phyloP scores from a whole-genome alignment of 2,797 vertebrate genomes.

The Pangasius sanitwongsei region DNA sequence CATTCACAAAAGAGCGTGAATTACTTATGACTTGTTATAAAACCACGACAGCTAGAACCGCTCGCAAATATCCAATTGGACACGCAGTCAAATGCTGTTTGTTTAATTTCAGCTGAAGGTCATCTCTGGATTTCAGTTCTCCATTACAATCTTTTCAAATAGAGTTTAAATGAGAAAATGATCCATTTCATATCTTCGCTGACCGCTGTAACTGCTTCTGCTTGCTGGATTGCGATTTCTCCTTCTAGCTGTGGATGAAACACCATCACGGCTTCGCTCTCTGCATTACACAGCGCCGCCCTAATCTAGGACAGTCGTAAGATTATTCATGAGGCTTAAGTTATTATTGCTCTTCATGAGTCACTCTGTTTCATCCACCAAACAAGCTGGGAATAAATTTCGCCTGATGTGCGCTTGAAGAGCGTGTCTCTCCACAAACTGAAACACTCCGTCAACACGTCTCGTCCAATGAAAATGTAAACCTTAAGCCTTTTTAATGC shows the following conservation, averaged over 20 bases:
- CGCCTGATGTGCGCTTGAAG: slow-evolving; percentile 64
- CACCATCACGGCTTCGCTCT: slow-evolving; percentile 39
- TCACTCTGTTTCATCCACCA: slow-evolving; percentile 66
- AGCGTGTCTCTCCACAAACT: slow-evolving; percentile 56
- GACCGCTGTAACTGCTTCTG: neutral
- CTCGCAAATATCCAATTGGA: neutral
- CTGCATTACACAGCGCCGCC: slow-evolving; percentile 58
- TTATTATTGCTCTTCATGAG: slow-evolving; percentile 75
- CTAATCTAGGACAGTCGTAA: slow-evolving; percentile 75
- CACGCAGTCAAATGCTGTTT: neutral
- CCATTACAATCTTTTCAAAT: slow-evolving; percentile 8
- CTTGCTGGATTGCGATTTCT: neutral
- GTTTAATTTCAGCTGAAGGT: slow-evolving; percentile 31
- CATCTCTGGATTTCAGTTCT: slow-evolving; percentile 17
- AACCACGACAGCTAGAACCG: neutral
- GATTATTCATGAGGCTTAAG: slow-evolving; percentile 75
- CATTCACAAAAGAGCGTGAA: slow-evolving; percentile 21
- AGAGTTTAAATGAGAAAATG: slow-evolving; percentile 12
- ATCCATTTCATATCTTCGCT: neutral
- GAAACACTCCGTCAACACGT: slow-evolving; percentile 56
- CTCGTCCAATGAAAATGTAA: slow-evolving; percentile 60
- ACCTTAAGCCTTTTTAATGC: slow-evolving; percentile 53
- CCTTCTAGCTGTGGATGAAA: slow-evolving; percentile 32
- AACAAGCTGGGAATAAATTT: slow-evolving; percentile 67
- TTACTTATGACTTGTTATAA: slow-evolving; percentile 11